Evolutionary conservation across 37 sponge, comb jelly and placozoan species (phyloP).

Genomic region (Mnemiopsis leidyi): DNA sequence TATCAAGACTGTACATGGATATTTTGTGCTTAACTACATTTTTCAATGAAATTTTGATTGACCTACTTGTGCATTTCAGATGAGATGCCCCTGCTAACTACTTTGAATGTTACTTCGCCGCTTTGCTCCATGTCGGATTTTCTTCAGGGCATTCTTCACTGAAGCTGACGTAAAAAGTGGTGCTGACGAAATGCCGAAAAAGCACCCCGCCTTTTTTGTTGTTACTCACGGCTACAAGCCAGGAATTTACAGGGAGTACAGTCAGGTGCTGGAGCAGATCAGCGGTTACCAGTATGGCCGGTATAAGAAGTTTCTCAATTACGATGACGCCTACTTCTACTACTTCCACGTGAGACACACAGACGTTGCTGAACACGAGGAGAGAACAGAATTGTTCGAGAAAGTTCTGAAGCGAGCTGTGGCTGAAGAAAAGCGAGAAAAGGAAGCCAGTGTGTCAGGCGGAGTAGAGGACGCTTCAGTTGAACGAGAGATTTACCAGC

Average conservation of each 20-base stretch:
- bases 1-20: no score
- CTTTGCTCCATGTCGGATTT: not conserved
- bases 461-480: not conserved
- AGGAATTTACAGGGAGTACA: constrained; percentile 17
- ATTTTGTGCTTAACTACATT: no score
- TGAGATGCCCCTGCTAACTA: not conserved
- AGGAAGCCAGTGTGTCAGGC: not conserved
- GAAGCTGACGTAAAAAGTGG: no score
- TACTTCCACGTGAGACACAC: constrained; percentile 16
- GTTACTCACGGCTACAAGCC: constrained; percentile 39
- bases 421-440: not conserved
- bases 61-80: not conserved
- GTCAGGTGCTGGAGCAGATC: constrained; percentile 27
- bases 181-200: not conserved
- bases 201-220: not conserved
- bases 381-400: not conserved
- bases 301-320: constrained; percentile 1
- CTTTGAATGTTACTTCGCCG: not conserved
- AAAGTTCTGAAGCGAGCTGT: not conserved
- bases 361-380: not conserved
- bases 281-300: not conserved
- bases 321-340: not conserved
- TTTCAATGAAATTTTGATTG: no score
- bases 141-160: not conserved
- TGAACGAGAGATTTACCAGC: not conserved